Evolutionary conservation across 2,113 vertebrate species (phyloP).

Genomic region (Xiphias gladius): DNA sequence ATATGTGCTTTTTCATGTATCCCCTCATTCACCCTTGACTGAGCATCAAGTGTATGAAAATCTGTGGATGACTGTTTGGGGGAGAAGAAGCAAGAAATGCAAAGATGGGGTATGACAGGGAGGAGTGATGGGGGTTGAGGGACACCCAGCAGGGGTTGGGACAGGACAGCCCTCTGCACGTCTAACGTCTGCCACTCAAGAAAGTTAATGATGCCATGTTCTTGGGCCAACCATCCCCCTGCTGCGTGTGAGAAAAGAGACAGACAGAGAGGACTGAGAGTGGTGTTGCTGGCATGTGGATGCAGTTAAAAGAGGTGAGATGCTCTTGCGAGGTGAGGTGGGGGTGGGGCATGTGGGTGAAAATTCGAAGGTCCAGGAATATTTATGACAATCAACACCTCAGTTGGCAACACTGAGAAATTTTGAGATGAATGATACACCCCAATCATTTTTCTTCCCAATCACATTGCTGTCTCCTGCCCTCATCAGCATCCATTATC

Average conservation of each 20-base stretch:
- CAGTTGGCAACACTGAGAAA: conserved; percentile 85
- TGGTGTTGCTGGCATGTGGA: conserved; percentile 61
- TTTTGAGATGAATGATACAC: conserved; percentile 76
- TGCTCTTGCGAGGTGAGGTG: conserved; percentile 34
- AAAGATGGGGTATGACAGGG: conserved; percentile 64
- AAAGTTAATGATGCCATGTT: conserved; percentile 85
- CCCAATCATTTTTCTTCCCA: conserved; percentile 28
- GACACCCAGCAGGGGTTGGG: conserved; percentile 78
- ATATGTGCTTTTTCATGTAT: conserved; percentile 28
- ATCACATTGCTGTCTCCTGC: conserved; percentile 21
- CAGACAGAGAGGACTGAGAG: conserved; percentile 37
- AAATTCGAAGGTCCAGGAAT: conserved; percentile 69
- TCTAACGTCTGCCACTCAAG: conserved; percentile 88
- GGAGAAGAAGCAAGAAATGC: conserved; percentile 28
- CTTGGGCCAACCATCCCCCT: conserved; percentile 75
- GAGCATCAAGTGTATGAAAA: conserved; percentile 67
- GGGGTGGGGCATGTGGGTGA: conserved; percentile 8
- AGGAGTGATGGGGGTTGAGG: conserved; percentile 75
- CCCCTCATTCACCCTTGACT: conserved; percentile 64
- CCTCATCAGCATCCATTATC: conserved; percentile 84
- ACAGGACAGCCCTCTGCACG: conserved; percentile 84
- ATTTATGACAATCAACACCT: conserved; percentile 92
- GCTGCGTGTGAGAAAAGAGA: conserved; percentile 52
- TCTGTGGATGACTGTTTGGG: conserved; percentile 48
- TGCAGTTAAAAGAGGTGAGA: conserved; percentile 67